These are phyloP conservation scores for Salvator merianae DNA, from an alignment of 2,113 vertebrate genomes.

Conservation along the genomic window DNA sequence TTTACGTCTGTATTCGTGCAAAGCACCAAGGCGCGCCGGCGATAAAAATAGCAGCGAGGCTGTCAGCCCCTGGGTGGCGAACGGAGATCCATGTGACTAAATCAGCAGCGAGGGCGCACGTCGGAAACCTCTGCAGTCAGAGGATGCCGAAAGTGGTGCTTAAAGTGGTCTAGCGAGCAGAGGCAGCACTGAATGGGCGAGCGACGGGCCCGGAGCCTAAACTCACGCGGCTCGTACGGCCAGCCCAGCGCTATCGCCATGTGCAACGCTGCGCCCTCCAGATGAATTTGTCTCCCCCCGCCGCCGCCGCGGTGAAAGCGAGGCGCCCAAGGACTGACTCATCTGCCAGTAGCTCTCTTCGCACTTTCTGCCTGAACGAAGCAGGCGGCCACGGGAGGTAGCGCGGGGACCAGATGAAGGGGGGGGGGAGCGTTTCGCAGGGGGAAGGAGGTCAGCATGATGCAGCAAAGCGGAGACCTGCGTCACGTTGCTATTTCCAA, in stretches of 20 bases:
- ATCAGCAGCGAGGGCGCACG: background rate
- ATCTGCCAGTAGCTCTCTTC: background rate
- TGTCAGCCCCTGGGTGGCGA: background rate
- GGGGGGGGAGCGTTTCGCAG: fast-evolving
- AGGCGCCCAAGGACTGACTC: slow-evolving; percentile 5
- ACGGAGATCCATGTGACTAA: slow-evolving; percentile 9
- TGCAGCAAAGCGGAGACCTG: background rate
- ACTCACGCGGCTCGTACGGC: no score
- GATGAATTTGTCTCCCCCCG: background rate
- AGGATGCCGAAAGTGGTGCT: background rate
- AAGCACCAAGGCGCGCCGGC: background rate
- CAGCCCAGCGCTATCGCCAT: background rate
- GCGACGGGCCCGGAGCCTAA: no score
- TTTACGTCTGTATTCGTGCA: background rate
- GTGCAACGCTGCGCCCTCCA: background rate
- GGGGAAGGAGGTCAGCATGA: background rate
- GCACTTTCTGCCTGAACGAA: background rate
- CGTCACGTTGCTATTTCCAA: fast-evolving
- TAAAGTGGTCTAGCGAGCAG: background rate
- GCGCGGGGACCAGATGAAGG: background rate
- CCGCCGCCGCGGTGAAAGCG: background rate
- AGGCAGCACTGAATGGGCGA: background rate
- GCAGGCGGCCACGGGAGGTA: background rate
- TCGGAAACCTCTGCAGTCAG: background rate
- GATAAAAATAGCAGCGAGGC: background rate